A percentile compares a stretch with the other conserved stretches of the same genome.
Evolutionary conservation across 2,797 vertebrate species (phyloP).

Genomic region (Malacoraja senta): DNA sequence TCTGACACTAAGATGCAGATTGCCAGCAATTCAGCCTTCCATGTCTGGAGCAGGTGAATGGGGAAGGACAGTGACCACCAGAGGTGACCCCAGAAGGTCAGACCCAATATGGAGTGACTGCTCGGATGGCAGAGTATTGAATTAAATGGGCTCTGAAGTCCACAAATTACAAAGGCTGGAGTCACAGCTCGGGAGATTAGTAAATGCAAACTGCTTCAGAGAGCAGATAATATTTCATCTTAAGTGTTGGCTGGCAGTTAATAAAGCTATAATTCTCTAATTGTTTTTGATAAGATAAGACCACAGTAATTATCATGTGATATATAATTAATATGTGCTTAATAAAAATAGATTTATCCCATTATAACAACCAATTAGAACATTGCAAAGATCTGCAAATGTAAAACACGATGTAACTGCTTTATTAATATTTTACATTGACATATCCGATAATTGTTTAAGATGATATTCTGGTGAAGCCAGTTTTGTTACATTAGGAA

Average conservation of each 20-base stretch:
- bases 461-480: neutral
- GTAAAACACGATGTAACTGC: neutral
- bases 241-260: conserved; percentile 11
- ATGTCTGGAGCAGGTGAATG: too few relatives aligned
- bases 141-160: neutral
- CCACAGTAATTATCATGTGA: neutral
- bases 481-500: neutral
- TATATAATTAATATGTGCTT: conserved; percentile 23
- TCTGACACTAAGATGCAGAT: too few relatives aligned
- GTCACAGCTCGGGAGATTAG: neutral
- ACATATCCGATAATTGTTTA: neutral
- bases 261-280: conserved; percentile 12
- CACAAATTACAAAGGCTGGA: neutral
- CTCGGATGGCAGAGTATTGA: neutral
- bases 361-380: conserved; percentile 13
- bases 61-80: too few relatives aligned
- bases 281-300: conserved; percentile 2
- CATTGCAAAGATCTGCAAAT: neutral
- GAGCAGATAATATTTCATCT: neutral
- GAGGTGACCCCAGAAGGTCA: too few relatives aligned
- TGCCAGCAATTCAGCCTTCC: too few relatives aligned
- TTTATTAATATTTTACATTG: conserved; percentile 34
- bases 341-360: conserved; percentile 15
- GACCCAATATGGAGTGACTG: neutral
- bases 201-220: neutral